A percentile compares a stretch with the other conserved stretches of the same genome.
phyloP scores from a whole-genome alignment of 2,888 invertebrate genomes.

The Xestia xanthographa region DNA sequence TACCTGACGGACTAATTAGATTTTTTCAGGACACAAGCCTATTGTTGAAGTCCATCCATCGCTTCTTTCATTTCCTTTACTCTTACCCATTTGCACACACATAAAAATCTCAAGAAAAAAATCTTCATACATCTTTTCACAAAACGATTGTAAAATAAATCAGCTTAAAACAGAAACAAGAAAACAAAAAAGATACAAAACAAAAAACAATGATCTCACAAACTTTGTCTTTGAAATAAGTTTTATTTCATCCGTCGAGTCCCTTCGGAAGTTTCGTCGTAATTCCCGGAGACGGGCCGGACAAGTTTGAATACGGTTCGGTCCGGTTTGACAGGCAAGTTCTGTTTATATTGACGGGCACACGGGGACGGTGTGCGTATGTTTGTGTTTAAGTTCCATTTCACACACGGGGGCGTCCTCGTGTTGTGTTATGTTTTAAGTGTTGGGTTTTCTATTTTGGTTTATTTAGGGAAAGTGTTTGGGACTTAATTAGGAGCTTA shows the following conservation, averaged over 20 bases:
- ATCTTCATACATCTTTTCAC: background rate
- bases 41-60: too few species aligned
- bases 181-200: slow-evolving; percentile 24
- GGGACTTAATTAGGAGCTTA: background rate
- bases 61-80: background rate
- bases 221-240: slow-evolving; percentile 46
- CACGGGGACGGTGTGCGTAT: background rate
- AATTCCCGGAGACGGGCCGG: slow-evolving; percentile 35
- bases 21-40: too few species aligned
- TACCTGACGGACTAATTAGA: too few species aligned
- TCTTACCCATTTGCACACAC: background rate
- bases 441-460: background rate
- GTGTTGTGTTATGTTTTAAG: background rate
- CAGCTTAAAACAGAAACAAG: slow-evolving; percentile 31
- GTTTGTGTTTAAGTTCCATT: background rate
- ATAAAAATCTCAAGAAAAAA: background rate
- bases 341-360: slow-evolving; percentile 30
- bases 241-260: slow-evolving; percentile 43
- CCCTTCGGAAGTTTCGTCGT: slow-evolving; percentile 36
- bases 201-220: slow-evolving; percentile 38
- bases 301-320: slow-evolving; percentile 38
- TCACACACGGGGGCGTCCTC: background rate
- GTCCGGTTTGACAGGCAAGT: slow-evolving; percentile 34
- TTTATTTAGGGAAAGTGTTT: background rate
- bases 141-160: slow-evolving; percentile 41